phyloP scores from a whole-genome alignment of 2,888 invertebrate genomes.

The Heterodera filipjevi region DNA sequence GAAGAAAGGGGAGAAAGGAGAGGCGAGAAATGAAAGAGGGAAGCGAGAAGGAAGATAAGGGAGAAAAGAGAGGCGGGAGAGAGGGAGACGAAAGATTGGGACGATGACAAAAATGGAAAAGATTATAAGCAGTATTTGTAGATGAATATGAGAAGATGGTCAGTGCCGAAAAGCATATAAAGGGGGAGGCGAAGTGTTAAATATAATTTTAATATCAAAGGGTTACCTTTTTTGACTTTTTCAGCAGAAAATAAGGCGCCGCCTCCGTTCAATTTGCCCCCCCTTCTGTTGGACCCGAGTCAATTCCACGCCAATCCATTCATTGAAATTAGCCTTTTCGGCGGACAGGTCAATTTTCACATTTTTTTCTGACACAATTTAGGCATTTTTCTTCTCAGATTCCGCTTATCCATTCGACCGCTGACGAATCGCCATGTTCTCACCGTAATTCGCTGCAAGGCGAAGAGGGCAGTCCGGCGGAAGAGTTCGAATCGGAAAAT shows the following conservation, averaged over 20 bases:
- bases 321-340: neutral
- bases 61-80: too few relatives aligned
- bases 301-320: neutral
- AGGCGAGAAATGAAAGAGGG: too few relatives aligned
- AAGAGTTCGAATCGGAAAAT: neutral
- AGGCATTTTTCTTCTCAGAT: neutral
- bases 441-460: constrained; percentile 7
- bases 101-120: too few relatives aligned
- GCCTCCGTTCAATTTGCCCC: neutral
- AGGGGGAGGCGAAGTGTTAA: too few relatives aligned
- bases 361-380: neutral
- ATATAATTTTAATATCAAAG: neutral
- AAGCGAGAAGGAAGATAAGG: too few relatives aligned
- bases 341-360: neutral
- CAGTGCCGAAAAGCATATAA: neutral
- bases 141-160: too few relatives aligned
- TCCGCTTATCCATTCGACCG: neutral
- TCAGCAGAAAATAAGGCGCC: neutral
- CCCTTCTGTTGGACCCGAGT: neutral
- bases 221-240: neutral
- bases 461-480: constrained; percentile 1
- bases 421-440: neutral
- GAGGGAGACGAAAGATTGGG: too few relatives aligned
- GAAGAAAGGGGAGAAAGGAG: too few relatives aligned
- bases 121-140: too few relatives aligned